phyloP scores from a whole-genome alignment of 53 echinoderm and acorn worm genomes.

The Hippasteria phrygiana region DNA sequence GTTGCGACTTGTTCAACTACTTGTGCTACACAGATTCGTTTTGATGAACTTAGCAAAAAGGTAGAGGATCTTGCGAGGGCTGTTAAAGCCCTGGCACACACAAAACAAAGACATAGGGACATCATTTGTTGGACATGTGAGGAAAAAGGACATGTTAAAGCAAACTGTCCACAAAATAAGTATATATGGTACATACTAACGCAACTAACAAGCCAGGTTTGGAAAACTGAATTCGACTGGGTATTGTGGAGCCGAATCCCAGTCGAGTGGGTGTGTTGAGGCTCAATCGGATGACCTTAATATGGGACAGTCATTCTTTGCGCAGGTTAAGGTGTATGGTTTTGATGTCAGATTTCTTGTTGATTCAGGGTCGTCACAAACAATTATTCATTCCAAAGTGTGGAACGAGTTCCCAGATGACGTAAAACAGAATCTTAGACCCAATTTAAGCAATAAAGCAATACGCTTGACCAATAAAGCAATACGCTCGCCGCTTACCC shows the following conservation, averaged over 20 bases:
- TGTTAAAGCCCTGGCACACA: not conserved
- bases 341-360: not conserved
- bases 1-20: not conserved
- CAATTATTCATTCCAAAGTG: not conserved
- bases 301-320: too few species aligned
- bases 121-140: constrained; percentile 18
- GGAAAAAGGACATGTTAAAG: not conserved
- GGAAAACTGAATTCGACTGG: not conserved
- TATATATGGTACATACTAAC: not conserved
- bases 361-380: too few species aligned
- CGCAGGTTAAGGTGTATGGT: not conserved
- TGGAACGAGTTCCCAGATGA: not conserved
- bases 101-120: not conserved
- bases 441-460: not conserved
- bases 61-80: not conserved
- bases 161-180: constrained; percentile 1
- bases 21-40: not conserved
- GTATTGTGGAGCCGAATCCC: not conserved
- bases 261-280: not conserved
- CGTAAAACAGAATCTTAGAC: not conserved
- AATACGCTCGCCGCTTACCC: not conserved
- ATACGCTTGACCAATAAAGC: constrained; percentile 29
- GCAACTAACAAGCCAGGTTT: not conserved
- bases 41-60: not conserved
- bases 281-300: not conserved